Conservation (phyloP, 2,113 vertebrate genomes). For the Isichthys henryi region DNA sequence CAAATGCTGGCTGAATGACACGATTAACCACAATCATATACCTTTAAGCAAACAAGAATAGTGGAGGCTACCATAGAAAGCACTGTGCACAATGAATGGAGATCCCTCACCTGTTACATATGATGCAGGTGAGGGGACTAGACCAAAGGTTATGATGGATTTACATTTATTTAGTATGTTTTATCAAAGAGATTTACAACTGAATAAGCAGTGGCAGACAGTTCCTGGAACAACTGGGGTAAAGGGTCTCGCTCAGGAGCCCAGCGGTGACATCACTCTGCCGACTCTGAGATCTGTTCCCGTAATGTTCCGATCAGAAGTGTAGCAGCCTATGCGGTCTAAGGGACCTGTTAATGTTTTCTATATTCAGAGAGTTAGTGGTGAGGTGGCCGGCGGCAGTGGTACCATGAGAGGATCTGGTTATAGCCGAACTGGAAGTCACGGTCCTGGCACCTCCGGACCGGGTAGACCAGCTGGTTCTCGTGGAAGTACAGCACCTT, state of each 20-base stretch:
- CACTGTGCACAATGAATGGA: not conserved
- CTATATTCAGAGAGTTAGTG: constrained; percentile 14
- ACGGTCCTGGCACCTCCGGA: constrained; percentile 81
- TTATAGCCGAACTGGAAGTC: constrained; percentile 86
- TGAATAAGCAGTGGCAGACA: not conserved
- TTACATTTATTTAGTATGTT: constrained; percentile 14
- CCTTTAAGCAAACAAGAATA: not conserved
- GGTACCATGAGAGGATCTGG: constrained; percentile 66
- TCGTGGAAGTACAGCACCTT: constrained; percentile 96
- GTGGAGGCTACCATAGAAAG: not conserved
- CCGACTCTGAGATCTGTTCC: not conserved
- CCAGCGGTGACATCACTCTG: not conserved
- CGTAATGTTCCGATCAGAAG: not conserved
- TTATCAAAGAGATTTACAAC: not conserved
- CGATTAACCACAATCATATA: not conserved
- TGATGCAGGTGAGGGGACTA: constrained; percentile 25
- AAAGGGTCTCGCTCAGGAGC: not conserved
- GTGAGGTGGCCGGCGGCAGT: not conserved
- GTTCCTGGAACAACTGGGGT: not conserved
- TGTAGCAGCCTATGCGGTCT: not conserved
- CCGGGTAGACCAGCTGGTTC: constrained; percentile 90
- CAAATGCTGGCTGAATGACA: constrained; percentile 19
- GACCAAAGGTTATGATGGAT: constrained; percentile 27
- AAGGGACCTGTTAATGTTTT: not conserved
- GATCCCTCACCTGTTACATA: constrained; percentile 23